Conservation (phyloP, 2,888 invertebrate genomes). For the Junonia oenone region DNA sequence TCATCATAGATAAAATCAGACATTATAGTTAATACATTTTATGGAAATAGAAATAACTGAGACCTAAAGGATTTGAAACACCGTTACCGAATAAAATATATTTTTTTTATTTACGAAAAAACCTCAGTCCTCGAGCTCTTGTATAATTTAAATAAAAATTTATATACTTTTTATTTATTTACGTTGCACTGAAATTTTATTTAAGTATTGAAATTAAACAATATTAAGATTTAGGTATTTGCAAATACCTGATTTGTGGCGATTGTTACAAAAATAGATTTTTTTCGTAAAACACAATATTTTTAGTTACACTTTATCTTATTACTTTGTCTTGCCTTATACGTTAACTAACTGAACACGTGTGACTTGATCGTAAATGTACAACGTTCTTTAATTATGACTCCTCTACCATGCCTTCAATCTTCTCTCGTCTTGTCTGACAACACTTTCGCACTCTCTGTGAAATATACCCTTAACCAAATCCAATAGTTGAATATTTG, state of each 20-base stretch:
- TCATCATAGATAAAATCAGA: conserved; percentile 21
- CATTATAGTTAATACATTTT: background rate
- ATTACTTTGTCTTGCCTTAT: background rate
- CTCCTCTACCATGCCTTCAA: background rate
- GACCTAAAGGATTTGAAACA: no score
- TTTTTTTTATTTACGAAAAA: background rate
- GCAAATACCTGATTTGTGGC: no score
- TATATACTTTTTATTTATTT: no score
- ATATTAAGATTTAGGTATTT: no score
- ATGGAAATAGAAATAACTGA: no score
- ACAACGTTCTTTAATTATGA: background rate
- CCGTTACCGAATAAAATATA: no score
- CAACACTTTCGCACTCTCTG: conserved; percentile 6
- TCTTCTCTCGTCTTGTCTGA: conserved; percentile 9
- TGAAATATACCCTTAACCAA: background rate
- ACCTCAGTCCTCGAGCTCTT: background rate
- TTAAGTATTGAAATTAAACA: no score
- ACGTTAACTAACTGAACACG: background rate
- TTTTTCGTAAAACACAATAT: no score
- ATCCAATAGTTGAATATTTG: conserved; percentile 33
- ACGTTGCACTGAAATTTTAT: no score
- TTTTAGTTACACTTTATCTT: background rate
- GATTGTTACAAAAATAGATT: no score
- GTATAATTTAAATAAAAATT: background rate
- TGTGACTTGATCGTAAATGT: background rate